Evolutionary conservation across 2,888 invertebrate species (phyloP), one percentile per base, ranked within the genome.

Genomic region (Nomada fucata): DNA sequence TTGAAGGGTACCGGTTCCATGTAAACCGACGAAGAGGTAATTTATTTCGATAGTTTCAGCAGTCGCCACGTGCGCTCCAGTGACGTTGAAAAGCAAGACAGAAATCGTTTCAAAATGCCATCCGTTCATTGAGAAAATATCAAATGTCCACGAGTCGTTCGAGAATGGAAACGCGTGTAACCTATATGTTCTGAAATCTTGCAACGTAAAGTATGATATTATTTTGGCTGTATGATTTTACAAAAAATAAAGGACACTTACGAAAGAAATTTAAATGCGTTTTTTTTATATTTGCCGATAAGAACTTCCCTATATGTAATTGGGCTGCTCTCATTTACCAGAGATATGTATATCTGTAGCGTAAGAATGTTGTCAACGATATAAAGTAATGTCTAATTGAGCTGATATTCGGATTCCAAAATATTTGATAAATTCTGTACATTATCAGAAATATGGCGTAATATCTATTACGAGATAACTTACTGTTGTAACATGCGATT

Each of bases 151-250:
- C 42, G 42, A 20, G 53, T 53, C 63, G 64, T 64, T 63, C 64
- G n/a, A 63, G 23, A 53, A 72, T 63, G 36, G 63, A 53, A 72
- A 72, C 52, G 63, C 36, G 63, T 42, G 55, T 69, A 47, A 47
- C 52, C 52, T 71, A 63, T 71, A 63, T 53, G 63, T 72, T 72
- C 63, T 63, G 13, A 42, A 63, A 53, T 55, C 44, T 72, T 72
- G 65, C 64, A 72, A 26, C 44, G 53, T 42, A 55, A 55, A 64
- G 53, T 72, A 65, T 23, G 44, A 72, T 55, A 72, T 72, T 72
- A 44, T 64, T 92, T 91, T 89, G 86, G 86, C 90, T 91, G 92
- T 92, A 92, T 91, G 88, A 91, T 91, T 91, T 91, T 91, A 88
- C 87, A 88, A 86, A 75, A 75, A 92, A 92, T 91, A 91, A 91